Evolutionary conservation across 2,888 invertebrate species (phyloP), one percentile per base, ranked within the genome.

Genomic region (Catocala fraxini): DNA sequence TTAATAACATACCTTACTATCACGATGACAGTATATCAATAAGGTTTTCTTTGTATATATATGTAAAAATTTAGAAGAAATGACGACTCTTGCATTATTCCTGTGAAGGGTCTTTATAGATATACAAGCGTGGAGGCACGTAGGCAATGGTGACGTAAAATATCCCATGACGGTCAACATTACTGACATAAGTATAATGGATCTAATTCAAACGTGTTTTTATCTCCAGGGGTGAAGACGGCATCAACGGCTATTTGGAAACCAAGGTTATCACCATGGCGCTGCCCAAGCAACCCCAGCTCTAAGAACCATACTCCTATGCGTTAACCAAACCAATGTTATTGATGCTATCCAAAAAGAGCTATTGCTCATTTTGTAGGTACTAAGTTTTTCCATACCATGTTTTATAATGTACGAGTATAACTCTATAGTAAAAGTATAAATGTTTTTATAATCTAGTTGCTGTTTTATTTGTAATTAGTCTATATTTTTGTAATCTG

Each of bases 221-320:
- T 70, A 51, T 59, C 95, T 95, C 58, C 89, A 97, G 97, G 81
- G 97, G 97, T 51, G 96, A 96, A 86, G 97, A 97, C 74, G 96
- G 97, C 0, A 89, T 98, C 73, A 95, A 96, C 70, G 96, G 96
- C 81, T 98, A 98, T 83, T 89, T 97, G 80, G 97, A 98, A 89
- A 95, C 95, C 6, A 98, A 98, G 87, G 97, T 97, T 5, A 95
- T 98, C 51, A 96, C 96, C 4, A 95, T 97, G 62, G 86, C 96
- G 92, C 58, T 97, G 90, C 80, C 96, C 88, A 90, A 91, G 63
- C 71, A 82, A 63, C 91, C 91, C 7, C 84, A 84, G 56, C 61
- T 91, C 41, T 92, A 34, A 77, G 15, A 59, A 5, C 11, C 13
- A 11, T n/a, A 11, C 6, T 3, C 9, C 39, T 43, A 12, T 9